Evolutionary conservation across 2,888 invertebrate species (phyloP).

Genomic region (Zonitis immaculata): DNA sequence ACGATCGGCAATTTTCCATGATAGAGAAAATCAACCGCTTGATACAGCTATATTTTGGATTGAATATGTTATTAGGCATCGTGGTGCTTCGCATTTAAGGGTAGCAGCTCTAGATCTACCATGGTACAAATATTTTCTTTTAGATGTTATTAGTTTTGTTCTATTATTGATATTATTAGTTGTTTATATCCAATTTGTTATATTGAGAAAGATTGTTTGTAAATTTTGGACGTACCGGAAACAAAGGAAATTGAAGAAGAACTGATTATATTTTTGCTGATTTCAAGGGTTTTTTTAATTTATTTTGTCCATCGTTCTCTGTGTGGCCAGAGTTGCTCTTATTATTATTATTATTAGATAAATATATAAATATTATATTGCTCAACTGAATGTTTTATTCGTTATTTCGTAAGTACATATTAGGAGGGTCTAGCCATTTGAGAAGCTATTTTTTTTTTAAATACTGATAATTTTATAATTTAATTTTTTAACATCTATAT

Average conservation of each 20-base stretch:
- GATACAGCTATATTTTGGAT: constrained; percentile 27
- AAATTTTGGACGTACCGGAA: background rate
- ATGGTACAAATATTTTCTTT: constrained; percentile 15
- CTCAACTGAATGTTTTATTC: constrained; percentile 43
- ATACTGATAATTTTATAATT: constrained; percentile 50
- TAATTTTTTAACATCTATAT: constrained; percentile 44
- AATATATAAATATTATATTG: constrained; percentile 18
- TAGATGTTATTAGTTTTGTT: constrained; percentile 11
- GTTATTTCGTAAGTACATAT: constrained; percentile 46
- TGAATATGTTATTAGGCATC: constrained; percentile 22
- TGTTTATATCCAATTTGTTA: background rate
- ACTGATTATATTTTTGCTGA: background rate
- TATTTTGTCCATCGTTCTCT: no score
- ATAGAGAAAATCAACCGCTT: constrained; percentile 20
- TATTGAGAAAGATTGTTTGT: background rate
- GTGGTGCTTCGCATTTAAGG: constrained; percentile 24
- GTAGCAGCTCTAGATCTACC: constrained; percentile 13
- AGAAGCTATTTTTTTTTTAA: constrained; percentile 50
- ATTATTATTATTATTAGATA: no score
- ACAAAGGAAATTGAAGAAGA: background rate
- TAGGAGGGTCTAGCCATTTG: constrained; percentile 50
- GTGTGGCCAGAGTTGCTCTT: no score
- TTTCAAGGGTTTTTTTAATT: no score
- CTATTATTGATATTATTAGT: background rate
- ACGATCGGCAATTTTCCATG: constrained; percentile 18